Evolutionary conservation across 2,888 invertebrate genomes (phyloP), one percentile per base, ranked within the genome.

Genomic region (Chrysodeixis includens): DNA sequence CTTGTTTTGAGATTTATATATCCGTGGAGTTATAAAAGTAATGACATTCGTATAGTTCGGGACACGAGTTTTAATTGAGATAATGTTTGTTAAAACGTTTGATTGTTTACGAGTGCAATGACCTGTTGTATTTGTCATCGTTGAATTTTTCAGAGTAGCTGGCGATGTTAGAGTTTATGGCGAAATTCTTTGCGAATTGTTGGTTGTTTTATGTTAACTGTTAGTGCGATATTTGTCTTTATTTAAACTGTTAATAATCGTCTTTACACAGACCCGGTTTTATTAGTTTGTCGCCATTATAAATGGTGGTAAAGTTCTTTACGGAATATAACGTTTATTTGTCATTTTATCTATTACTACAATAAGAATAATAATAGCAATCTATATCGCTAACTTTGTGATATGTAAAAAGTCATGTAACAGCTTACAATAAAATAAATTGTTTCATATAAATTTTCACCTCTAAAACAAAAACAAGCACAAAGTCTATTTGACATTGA

Each of bases 401-500:
- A n/a, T n/a, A 40, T 40, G 14, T 40, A 7, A n/a, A 0, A n/a
- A 40, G n/a, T 3, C n/a, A 40, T 40, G 40, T 40, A n/a, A n/a
- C 40, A 40, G 6, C n/a, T 40, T n/a, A 1, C 1, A 40, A n/a
- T 40, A 26, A 26, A 26, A 35, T 35, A 10, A 10, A 20, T 20
- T 20, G 18, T 49, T 20, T 20, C 1, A 49, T 9, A 20, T 49
- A 20, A 49, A 20, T 20, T 10, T 49, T 20, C 18, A 10, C 10
- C 20, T 18, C 1, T 49, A 14, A 16, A 40, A 14, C 8, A 20
- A 26, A 54, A 22, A 32, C 16, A 32, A 58, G 46, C 14, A 51
- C 8, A 49, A 26, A 9, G n/a, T 16, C 35, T 53, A 44, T 65
- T 69, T 64, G 78, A 76, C 78, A 69, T 78, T 78, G 74, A 40